Percentiles rank a stretch among this genome's conserved stretches.
These are phyloP conservation scores for Pseudorhombus dupliciocellatus DNA, from an alignment of 2,113 vertebrate species.

Conservation along the genomic window DNA sequence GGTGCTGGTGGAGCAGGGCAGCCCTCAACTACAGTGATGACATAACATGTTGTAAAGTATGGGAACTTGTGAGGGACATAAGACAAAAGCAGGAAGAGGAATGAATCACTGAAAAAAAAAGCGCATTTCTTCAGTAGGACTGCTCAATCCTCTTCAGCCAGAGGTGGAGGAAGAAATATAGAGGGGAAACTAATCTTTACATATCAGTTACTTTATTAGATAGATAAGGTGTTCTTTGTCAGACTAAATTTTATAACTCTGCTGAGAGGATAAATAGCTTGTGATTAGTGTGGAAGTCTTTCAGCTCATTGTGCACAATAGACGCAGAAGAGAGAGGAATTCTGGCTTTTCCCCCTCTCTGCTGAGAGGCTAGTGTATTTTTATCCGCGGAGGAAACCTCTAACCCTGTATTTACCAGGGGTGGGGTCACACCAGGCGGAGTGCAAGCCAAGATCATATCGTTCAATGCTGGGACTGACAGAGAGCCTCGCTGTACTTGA, in stretches of 20 bases:
- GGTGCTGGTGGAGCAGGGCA: background rate
- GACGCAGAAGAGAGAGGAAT: constrained; percentile 35
- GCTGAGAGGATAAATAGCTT: background rate
- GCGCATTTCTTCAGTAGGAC: background rate
- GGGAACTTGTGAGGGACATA: constrained; percentile 63
- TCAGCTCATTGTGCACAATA: constrained; percentile 39
- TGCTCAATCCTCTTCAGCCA: background rate
- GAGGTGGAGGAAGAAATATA: background rate
- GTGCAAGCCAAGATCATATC: constrained; percentile 63
- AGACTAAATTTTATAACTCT: background rate
- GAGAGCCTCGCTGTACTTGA: constrained; percentile 59
- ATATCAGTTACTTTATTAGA: no score
- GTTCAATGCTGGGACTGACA: constrained; percentile 56
- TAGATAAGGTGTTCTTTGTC: background rate
- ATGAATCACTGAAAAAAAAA: background rate
- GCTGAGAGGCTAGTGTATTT: constrained; percentile 73
- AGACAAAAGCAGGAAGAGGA: constrained; percentile 37
- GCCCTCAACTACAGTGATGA: constrained; percentile 38
- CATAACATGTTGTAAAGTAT: constrained; percentile 51
- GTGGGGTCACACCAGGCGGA: constrained; percentile 74
- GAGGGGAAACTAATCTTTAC: no score
- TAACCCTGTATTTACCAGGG: constrained; percentile 80
- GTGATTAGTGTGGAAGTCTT: constrained; percentile 20
- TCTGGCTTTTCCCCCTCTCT: constrained; percentile 48
- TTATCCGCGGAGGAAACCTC: constrained; percentile 78